Evolutionary conservation across 2,888 invertebrate genomes (phyloP).

Genomic region (Isotomurus palustris): DNA sequence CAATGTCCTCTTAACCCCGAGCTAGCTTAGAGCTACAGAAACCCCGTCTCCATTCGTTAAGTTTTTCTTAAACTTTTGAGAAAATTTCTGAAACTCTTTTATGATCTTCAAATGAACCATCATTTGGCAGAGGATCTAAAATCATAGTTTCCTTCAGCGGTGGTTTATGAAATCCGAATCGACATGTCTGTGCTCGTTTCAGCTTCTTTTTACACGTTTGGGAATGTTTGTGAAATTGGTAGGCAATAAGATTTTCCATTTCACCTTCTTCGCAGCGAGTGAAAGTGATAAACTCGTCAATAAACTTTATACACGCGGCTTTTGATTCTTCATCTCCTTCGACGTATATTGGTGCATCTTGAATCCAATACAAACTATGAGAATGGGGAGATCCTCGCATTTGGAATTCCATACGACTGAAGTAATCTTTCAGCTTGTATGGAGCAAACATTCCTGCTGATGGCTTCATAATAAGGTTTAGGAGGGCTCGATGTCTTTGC

Average conservation of each 20-base stretch:
- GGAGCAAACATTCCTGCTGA: slow-evolving; percentile 10
- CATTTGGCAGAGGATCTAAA: slow-evolving; percentile 5
- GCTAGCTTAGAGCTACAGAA: no score
- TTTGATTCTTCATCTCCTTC: slow-evolving; percentile 3
- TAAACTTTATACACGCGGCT: slow-evolving; percentile 6
- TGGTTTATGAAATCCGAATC: slow-evolving; percentile 23
- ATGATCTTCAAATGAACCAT: not conserved
- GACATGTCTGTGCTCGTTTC: slow-evolving; percentile 6
- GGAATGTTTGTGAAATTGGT: slow-evolving; percentile 26
- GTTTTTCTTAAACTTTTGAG: not conserved
- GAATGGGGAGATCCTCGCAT: slow-evolving; percentile 28
- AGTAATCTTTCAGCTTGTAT: slow-evolving; percentile 7
- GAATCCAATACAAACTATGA: slow-evolving; percentile 21
- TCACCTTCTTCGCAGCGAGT: not conserved
- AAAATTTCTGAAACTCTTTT: slow-evolving; percentile 1
- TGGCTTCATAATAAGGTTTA: not conserved
- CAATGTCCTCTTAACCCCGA: not conserved
- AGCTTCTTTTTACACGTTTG: slow-evolving; percentile 14
- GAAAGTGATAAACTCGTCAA: slow-evolving; percentile 27
- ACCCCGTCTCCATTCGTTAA: not conserved
- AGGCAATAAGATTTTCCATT: slow-evolving; percentile 2
- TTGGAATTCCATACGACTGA: slow-evolving; percentile 22
- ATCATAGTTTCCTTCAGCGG: slow-evolving; percentile 10
- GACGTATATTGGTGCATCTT: slow-evolving; percentile 17
- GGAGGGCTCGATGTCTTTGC: slow-evolving; percentile 1